Conservation (phyloP, 2,113 vertebrate genomes). For the Sus scrofa region T2T-Sscrofa CM000820.6:44518501-44519000, state of each 20-base stretch:
- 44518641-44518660: not conserved
- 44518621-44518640: not conserved
- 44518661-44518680: not conserved
- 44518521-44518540: not conserved
- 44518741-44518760: not conserved
- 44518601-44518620: not conserved
- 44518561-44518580: not conserved
- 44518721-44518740: not conserved
- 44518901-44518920: not conserved
- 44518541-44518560: not conserved
- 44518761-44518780: not conserved
- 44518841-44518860: not conserved
- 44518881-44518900: not conserved
- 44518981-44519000: conserved; percentile 1
- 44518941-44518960: not conserved
- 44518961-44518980: conserved; percentile 32
- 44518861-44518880: not conserved
- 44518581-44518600: not conserved
- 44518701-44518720: not conserved
- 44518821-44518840: not conserved
- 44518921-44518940: not conserved
- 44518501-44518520: not conserved
- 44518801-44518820: not conserved
- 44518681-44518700: not conserved
- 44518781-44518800: conserved; percentile 58